Evolutionary conservation across 2,888 invertebrate species (phyloP).

Genomic region (Phytoseiulus persimilis): DNA sequence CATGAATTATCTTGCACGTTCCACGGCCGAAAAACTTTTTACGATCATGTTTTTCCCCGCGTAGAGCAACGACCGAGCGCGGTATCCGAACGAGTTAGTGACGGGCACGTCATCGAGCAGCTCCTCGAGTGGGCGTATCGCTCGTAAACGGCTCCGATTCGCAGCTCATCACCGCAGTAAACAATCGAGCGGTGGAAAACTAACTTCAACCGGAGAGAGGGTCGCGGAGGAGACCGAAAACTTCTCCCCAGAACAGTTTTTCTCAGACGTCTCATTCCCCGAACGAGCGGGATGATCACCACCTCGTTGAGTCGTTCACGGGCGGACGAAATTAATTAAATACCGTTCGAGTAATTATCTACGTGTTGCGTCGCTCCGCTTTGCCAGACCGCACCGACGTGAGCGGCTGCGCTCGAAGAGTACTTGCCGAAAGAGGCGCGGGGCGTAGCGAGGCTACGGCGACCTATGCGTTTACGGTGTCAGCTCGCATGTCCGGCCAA

Average conservation of each 20-base stretch:
- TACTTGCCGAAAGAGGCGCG: not conserved
- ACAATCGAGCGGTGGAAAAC: not conserved
- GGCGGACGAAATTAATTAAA: not conserved
- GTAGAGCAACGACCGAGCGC: not conserved
- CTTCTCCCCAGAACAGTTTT: no score
- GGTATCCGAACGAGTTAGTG: not conserved
- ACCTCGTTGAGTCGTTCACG: not conserved
- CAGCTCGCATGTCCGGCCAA: not conserved
- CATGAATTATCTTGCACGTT: not conserved
- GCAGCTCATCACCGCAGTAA: no score
- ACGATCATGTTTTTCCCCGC: not conserved
- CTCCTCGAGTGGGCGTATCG: not conserved
- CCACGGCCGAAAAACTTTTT: not conserved
- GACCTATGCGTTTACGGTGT: not conserved
- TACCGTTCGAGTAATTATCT: not conserved
- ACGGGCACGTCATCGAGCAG: not conserved
- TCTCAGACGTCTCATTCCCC: no score
- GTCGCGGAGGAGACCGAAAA: no score
- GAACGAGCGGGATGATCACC: not conserved
- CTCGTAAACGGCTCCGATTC: no score
- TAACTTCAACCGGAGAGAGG: no score
- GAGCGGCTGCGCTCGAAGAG: not conserved
- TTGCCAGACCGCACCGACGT: not conserved
- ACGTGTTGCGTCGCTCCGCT: not conserved
- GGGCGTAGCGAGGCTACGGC: not conserved